Evolutionary conservation across 2,113 vertebrate species (phyloP).

Genomic region (Sphaerodactylus townsendi): DNA sequence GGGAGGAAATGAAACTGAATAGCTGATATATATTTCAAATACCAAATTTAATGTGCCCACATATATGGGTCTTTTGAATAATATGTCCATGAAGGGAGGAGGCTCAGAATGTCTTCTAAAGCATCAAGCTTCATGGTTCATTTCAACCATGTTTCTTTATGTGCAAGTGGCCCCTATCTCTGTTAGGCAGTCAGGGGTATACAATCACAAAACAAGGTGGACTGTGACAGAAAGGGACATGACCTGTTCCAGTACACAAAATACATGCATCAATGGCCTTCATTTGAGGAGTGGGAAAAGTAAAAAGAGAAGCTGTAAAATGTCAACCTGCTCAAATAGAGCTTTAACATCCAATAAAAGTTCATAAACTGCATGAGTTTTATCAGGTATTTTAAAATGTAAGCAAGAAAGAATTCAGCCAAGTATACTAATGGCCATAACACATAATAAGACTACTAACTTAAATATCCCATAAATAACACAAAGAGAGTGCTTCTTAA

Average conservation of each 20-base stretch:
- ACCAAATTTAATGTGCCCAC: constrained; percentile 55
- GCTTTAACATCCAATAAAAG: constrained; percentile 55
- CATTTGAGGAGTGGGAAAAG: constrained; percentile 49
- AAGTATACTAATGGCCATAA: not conserved
- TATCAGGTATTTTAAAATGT: constrained; percentile 17
- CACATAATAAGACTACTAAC: not conserved
- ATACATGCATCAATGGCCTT: constrained; percentile 40
- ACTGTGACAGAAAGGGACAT: constrained; percentile 64
- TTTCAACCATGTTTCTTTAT: constrained; percentile 64
- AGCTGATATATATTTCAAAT: constrained; percentile 48
- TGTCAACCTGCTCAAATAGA: constrained; percentile 40
- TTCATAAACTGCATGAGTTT: constrained; percentile 11
- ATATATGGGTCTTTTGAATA: constrained; percentile 55
- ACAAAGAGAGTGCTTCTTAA: not conserved
- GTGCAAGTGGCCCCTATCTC: constrained; percentile 58
- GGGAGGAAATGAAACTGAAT: constrained; percentile 42
- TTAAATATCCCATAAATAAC: not conserved
- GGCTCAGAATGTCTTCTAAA: constrained; percentile 58
- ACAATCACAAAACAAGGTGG: constrained; percentile 66
- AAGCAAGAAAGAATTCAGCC: not conserved
- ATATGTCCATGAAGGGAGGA: constrained; percentile 24
- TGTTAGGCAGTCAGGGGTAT: constrained; percentile 57
- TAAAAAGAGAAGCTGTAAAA: constrained; percentile 56
- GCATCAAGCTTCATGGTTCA: constrained; percentile 62
- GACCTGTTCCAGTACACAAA: constrained; percentile 67